A percentile compares a stretch with the other conserved stretches of the same genome.
phyloP scores from a whole-genome alignment of 2,113 vertebrate genomes.

The Aleadryas rufinucha region DNA sequence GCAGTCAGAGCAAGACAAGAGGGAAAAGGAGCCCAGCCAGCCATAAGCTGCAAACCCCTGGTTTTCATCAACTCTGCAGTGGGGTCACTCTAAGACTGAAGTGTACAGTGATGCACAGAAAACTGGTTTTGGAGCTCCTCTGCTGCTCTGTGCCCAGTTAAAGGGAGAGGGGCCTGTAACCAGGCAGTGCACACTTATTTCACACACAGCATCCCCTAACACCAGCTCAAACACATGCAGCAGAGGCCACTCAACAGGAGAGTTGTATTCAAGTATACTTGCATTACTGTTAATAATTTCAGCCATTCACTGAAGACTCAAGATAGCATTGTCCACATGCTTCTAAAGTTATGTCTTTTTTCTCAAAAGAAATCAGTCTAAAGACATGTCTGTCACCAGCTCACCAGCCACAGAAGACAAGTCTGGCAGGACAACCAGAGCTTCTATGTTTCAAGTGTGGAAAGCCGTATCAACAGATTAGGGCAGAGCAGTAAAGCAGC shows the following conservation, averaged over 20 bases:
- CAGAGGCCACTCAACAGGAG: not conserved
- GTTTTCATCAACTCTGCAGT: not conserved
- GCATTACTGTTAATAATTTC: not conserved
- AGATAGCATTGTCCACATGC: not conserved
- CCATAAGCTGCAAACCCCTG: not conserved
- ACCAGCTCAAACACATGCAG: not conserved
- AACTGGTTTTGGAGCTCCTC: not conserved
- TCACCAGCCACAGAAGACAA: not conserved
- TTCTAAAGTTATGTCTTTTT: not conserved
- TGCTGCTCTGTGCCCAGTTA: not conserved
- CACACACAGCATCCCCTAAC: not conserved
- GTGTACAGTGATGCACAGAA: not conserved
- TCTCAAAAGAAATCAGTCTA: not conserved
- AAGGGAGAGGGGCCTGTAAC: not conserved
- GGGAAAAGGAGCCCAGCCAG: not conserved
- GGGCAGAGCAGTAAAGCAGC: not conserved
- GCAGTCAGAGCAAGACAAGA: not conserved
- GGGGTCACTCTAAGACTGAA: not conserved
- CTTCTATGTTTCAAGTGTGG: not conserved
- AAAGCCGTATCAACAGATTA: not conserved
- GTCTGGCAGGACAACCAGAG: not conserved
- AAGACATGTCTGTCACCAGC: not conserved
- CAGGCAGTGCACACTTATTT: not conserved
- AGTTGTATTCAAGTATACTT: not conserved
- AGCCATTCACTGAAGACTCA: not conserved